Evolutionary conservation across 2,113 vertebrate species (phyloP).

Genomic region (Scophthalmus maximus): DNA sequence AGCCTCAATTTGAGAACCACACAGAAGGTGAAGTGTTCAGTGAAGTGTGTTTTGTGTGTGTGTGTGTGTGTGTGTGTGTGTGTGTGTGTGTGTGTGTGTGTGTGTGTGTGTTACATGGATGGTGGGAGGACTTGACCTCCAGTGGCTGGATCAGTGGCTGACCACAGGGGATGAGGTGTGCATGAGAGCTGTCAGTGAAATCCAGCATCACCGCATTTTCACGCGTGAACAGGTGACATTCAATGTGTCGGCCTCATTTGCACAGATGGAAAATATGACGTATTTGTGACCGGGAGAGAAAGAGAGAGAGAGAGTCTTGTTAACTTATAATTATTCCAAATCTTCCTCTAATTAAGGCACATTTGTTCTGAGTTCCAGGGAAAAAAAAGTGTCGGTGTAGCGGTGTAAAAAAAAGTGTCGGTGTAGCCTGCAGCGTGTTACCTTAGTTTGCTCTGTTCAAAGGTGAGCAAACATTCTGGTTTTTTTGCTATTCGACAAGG

Average conservation of each 20-base stretch:
- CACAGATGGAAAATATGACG: slow-evolving; percentile 7
- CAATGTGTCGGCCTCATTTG: slow-evolving; percentile 21
- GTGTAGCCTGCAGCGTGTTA: too few species aligned
- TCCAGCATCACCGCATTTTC: slow-evolving; percentile 27
- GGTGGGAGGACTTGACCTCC: background rate
- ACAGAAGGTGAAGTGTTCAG: slow-evolving; percentile 41
- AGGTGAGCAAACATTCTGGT: too few species aligned
- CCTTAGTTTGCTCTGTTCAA: too few species aligned
- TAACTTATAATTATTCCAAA: too few species aligned
- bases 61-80: background rate
- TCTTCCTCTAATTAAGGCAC: too few species aligned
- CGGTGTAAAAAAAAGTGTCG: too few species aligned
- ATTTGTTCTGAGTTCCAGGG: too few species aligned
- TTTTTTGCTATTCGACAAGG: too few species aligned
- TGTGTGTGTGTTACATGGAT: background rate
- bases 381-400: too few species aligned
- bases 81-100: slow-evolving; percentile 27
- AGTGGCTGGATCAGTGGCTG: slow-evolving; percentile 43
- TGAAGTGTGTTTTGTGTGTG: slow-evolving; percentile 36
- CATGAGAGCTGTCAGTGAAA: slow-evolving; percentile 47
- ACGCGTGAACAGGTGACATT: slow-evolving; percentile 53
- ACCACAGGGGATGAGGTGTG: slow-evolving; percentile 48
- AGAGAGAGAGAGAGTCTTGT: too few species aligned
- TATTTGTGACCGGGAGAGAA: background rate
- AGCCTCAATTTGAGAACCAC: slow-evolving; percentile 22